Evolutionary conservation across 2,797 vertebrate species (phyloP), one percentile per base, ranked within the genome.

Genomic region (Ctenosaura bakeri): DNA sequence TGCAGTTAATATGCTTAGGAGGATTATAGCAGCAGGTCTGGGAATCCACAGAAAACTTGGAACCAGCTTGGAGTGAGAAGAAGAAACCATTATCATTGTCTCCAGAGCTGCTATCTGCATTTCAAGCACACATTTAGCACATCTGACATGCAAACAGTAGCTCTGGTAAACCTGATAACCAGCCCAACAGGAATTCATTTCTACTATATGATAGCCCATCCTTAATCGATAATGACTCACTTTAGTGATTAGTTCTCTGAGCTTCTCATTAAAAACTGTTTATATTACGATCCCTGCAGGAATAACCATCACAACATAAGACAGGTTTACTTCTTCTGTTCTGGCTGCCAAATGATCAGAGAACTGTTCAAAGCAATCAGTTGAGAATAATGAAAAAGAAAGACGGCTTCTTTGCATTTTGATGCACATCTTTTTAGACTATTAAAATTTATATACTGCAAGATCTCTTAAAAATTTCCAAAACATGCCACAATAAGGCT

Each of bases 211-310:
- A 46, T 20, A 78, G 29, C 54, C 29, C 76, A 64, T 50, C 29
- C 18, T 78, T 79, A 87, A 87, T 64, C 1, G 26, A n/a, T 78
- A 66, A 22, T 79, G 42, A 50, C 42, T 79, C 29, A 79, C 42
- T 79, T 79, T 79, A n/a, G 38, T 86, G 52, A 76, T 16, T 73
- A 54, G 82, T 35, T 86, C 35, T 54, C 69, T 69, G 26, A 86
- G 56, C 24, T 56, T 35, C n/a, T n/a, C 32, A 52, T 78, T 26
- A 79, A 50, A 18, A 64, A 64, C 10, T 79, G 20, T 79, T 79
- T 22, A 79, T 52, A 64, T 14, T 32, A 22, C 35, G 32, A 50
- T 79, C 42, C 35, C 29, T 50, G 42, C 35, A 66, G 14, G 4
- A 87, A 52, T 62, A 87, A 66, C 38, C n/a, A 87, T 42, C 9